phyloP scores from a whole-genome alignment of 2,888 invertebrate genomes.

The Dasypogon diadema region DNA sequence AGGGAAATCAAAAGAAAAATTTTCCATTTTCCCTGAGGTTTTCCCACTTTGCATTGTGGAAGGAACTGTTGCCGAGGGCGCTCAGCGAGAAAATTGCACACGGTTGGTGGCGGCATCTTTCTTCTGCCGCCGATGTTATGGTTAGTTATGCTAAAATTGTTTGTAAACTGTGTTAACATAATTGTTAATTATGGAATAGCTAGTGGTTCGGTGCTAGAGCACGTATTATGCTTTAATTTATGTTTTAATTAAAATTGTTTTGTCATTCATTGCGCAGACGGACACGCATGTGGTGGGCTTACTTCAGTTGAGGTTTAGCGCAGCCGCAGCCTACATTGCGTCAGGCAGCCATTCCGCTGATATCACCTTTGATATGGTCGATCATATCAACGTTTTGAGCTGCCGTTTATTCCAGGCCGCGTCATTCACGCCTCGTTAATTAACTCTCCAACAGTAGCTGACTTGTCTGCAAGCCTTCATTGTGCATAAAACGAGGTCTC shows the following conservation, averaged over 20 bases:
- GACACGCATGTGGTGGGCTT: constrained; percentile 18
- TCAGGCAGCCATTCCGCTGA: background rate
- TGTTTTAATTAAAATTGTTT: constrained; percentile 54
- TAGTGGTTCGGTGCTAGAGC: constrained; percentile 20
- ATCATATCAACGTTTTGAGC: constrained; percentile 29
- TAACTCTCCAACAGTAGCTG: constrained; percentile 17
- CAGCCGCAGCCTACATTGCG: too few relatives aligned
- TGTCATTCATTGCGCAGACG: constrained; percentile 25
- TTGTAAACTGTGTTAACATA: constrained; percentile 56
- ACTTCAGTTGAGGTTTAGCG: too few relatives aligned
- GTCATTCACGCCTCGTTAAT: constrained; percentile 49
- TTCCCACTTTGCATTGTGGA: constrained; percentile 30
- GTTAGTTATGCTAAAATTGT: constrained; percentile 56
- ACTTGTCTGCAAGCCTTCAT: background rate
- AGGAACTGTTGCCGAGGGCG: background rate
- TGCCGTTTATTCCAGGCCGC: constrained; percentile 13
- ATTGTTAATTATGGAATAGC: constrained; percentile 53
- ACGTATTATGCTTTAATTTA: constrained; percentile 52
- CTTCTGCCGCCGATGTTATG: constrained; percentile 27
- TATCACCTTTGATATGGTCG: constrained; percentile 1
- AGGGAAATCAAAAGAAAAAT: constrained; percentile 42
- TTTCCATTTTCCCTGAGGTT: constrained; percentile 50
- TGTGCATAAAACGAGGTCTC: constrained; percentile 14
- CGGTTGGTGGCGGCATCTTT: constrained; percentile 51
- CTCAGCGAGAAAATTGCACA: constrained; percentile 47